Evolutionary conservation across 2,888 invertebrate genomes (phyloP), one percentile per base, ranked within the genome.

Genomic region (Nymphalis c-album): DNA sequence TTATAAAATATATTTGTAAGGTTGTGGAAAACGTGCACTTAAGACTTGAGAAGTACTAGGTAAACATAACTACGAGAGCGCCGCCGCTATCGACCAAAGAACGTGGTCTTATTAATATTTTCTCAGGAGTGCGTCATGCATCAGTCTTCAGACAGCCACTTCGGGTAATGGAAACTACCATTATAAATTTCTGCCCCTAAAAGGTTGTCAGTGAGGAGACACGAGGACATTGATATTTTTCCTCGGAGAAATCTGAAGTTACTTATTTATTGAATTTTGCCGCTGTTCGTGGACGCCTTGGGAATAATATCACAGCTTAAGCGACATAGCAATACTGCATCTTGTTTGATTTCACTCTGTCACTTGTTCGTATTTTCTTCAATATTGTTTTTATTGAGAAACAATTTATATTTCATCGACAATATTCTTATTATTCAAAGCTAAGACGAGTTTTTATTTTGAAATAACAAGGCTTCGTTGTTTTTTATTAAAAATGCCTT

Each of bases 141-240:
- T 89, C 84, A 85, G 76, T 70, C 75, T 73, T 75, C 73, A 76
- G 80, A 78, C 78, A 74, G 73, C 85, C 89, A 89, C 90, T 90
- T 77, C 75, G 76, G 74, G 80, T 88, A 91, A 90, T 90, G 88
- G 89, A 81, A 86, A 85, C 85, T 85, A 86, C 85, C 82, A 88
- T 90, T 89, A 90, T 89, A 89, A 85, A 90, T 90, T 88, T 87
- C 79, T 78, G 77, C 81, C 82, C 78, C 85, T 90, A 88, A 90
- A 83, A 88, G 87, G 84, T 76, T 88, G 90, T 87, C 88, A 70
- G 53, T 70, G 62, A 62, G 74, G 71, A 77, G 79, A 80, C 80
- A 80, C 73, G 79, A 69, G 73, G 80, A 81, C 85, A 85, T 86
- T 86, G 85, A 86, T 86, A 86, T 86, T 84, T 79, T 81, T 80